Base-by-base conservation (phyloP, 2,113 vertebrate species). In the Bostrychus sinensis region DNA sequence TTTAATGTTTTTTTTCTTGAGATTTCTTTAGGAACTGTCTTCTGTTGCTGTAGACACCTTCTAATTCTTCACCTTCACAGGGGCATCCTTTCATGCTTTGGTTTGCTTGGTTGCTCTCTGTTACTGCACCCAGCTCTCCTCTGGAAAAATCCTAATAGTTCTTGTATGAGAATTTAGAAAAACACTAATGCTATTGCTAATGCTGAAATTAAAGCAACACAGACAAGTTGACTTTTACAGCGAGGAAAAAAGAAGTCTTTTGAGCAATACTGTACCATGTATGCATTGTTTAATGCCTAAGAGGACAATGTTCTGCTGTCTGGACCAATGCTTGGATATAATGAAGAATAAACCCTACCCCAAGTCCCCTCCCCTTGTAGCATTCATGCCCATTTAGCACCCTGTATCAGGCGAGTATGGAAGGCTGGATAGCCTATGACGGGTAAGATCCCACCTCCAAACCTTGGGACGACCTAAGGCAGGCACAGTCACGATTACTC, bases 391-490 rank as follows among this genome's bases (percentile, higher is more conserved):
- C 67, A 78, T 51, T 70, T 45, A 77, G 86, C 79, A 58, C 51
- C 74, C 75, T 76, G 78, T 73, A 56, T 62, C 41, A 88, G 89
- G 89, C 89, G 88, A 87, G 91, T 91, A 85, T 92, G 81, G 93
- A 94, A 92, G 94, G 94, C 93, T 95, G 94, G 94, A 89, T 95
- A 93, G 94, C 93, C 94, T 77, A 91, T 94, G 95, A 96, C 94
- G 94, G 95, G 94, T 96, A 95, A 95, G 94, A 94, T 95, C 94
- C 94, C 94, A 84, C 76, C 80, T 88, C 17, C 8, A 90, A 88
- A 93, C 51, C 72, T 41, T 17, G 94, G 94, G 92, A 93, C 94
- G 90, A 95, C 95, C 95, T 95, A 95, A 95, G 94, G 92, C 94
- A 95, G 95, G 94, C 94, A 95, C 94, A 94, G 94, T 92, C 94